These are phyloP conservation scores for Drosophila pandora DNA, from an alignment of 1,140 invertebrate species.

Conservation along the genomic window DNA sequence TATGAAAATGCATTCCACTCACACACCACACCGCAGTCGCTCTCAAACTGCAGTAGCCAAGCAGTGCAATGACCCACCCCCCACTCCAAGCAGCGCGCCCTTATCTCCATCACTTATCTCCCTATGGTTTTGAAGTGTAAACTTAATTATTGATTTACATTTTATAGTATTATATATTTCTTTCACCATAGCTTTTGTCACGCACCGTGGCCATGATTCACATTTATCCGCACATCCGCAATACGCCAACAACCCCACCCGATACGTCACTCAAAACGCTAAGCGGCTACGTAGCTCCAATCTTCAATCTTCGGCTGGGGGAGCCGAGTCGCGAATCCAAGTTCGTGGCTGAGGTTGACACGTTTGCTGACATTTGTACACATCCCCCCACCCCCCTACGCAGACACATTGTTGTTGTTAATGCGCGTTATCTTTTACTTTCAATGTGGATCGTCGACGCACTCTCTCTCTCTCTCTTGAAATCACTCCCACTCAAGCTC, in stretches of 20 bases:
- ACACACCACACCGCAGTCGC: conserved; percentile 9
- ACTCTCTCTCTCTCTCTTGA: conserved; percentile 22
- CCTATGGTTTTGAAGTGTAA: conserved; percentile 11
- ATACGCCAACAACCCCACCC: conserved; percentile 28
- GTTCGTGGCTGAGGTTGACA: conserved; percentile 56
- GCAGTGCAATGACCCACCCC: conserved; percentile 43
- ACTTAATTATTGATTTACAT: conserved; percentile 60
- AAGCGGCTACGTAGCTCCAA: conserved; percentile 28
- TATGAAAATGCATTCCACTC: neutral
- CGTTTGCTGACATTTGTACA: conserved; percentile 52
- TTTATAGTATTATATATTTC: conserved; percentile 13
- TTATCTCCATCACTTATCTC: neutral
- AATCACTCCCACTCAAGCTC: conserved; percentile 8
- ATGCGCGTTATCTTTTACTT: conserved; percentile 80
- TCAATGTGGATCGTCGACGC: conserved; percentile 59
- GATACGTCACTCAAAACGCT: conserved; percentile 43
- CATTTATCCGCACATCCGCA: conserved; percentile 8
- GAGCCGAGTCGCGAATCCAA: conserved; percentile 45
- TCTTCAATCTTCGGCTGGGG: conserved; percentile 14
- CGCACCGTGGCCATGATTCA: conserved; percentile 51
- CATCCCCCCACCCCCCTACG: neutral
- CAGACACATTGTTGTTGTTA: conserved; percentile 46
- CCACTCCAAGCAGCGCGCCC: conserved; percentile 3
- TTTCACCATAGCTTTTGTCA: conserved; percentile 55
- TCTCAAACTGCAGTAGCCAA: conserved; percentile 22